Evolutionary conservation across 2,113 vertebrate genomes (phyloP).

Genomic region (Mesitornis unicolor): DNA sequence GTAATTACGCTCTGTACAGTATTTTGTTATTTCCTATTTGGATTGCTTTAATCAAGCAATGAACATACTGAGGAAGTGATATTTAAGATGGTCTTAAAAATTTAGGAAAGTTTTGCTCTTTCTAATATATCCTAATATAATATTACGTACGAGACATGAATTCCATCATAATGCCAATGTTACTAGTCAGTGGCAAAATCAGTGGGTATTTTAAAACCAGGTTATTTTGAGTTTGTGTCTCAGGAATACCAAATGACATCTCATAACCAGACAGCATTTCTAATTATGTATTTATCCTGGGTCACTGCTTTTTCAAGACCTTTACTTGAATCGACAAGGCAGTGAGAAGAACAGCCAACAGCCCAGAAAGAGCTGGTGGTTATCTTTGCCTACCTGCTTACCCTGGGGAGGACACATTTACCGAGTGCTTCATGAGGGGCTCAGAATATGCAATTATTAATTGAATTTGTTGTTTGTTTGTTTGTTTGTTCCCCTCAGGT

Average conservation of each 20-base stretch:
- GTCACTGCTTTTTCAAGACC: not conserved
- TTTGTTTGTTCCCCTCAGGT: not conserved
- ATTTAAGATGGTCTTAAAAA: not conserved
- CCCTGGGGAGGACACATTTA: not conserved
- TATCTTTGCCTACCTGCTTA: not conserved
- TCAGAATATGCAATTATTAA: not conserved
- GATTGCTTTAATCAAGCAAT: not conserved
- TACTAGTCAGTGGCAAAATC: not conserved
- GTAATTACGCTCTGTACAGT: not conserved
- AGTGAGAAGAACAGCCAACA: not conserved
- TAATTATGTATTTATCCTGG: not conserved
- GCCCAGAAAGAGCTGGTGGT: not conserved
- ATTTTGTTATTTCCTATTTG: not conserved
- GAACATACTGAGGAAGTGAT: not conserved
- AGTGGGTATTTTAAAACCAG: not conserved
- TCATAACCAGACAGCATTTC: not conserved
- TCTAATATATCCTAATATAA: not conserved
- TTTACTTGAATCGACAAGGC: not conserved
- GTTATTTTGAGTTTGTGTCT: not conserved
- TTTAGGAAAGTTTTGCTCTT: not conserved
- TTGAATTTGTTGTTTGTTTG: fast-evolving
- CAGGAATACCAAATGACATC: not conserved
- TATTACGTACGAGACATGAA: not conserved
- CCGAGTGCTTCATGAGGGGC: not conserved
- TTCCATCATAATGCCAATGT: not conserved